Evolutionary conservation across 2,888 invertebrate species (phyloP).

Genomic region (Spodoptera littoralis): DNA sequence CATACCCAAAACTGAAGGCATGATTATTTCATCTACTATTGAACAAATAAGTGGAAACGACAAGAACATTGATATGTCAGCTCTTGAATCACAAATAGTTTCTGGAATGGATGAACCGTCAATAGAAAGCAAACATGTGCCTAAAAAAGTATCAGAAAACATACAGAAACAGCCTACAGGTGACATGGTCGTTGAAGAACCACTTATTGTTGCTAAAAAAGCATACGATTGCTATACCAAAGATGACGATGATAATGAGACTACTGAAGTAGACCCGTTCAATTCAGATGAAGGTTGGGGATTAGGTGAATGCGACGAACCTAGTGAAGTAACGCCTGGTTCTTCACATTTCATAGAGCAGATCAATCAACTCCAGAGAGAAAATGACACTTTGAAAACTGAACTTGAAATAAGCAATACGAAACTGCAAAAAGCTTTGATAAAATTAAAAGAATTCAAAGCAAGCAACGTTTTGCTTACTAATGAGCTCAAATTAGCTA

Average conservation of each 20-base stretch:
- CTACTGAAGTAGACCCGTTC: slow-evolving; percentile 74
- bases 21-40: slow-evolving; percentile 84
- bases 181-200: slow-evolving; percentile 66
- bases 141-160: slow-evolving; percentile 65
- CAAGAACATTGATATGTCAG: slow-evolving; percentile 67
- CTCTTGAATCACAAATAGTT: slow-evolving; percentile 83
- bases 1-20: slow-evolving; percentile 86
- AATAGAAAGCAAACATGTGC: slow-evolving; percentile 56
- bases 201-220: slow-evolving; percentile 85
- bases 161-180: slow-evolving; percentile 59
- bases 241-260: slow-evolving; percentile 60
- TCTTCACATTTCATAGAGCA: slow-evolving; percentile 89
- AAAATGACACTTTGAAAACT: slow-evolving; percentile 88
- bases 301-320: slow-evolving; percentile 75
- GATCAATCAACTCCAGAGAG: slow-evolving; percentile 88
- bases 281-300: slow-evolving; percentile 85
- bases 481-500: slow-evolving; percentile 86
- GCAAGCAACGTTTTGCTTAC: slow-evolving; percentile 89
- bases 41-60: slow-evolving; percentile 74
- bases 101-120: slow-evolving; percentile 59
- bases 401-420: slow-evolving; percentile 91
- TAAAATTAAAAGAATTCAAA: slow-evolving; percentile 95
- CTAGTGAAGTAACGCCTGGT: slow-evolving; percentile 75
- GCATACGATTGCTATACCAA: slow-evolving; percentile 86
- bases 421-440: slow-evolving; percentile 93